Evolutionary conservation across 2,888 invertebrate genomes (phyloP), one percentile per base, ranked within the genome.

Genomic region (Cryptocheilus praepositus): DNA sequence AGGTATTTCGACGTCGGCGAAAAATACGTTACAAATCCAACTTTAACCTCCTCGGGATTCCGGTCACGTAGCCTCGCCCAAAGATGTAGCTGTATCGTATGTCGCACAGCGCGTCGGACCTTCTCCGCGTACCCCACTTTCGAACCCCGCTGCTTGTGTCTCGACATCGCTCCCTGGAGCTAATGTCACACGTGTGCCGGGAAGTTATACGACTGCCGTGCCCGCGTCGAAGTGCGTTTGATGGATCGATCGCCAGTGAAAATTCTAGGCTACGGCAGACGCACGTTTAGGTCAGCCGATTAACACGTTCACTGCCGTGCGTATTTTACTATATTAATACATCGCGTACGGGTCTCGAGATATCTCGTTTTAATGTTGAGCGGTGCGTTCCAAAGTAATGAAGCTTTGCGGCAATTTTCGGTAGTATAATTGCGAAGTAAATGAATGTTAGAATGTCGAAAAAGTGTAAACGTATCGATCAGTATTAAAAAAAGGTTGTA

Each of bases 1-100:
- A 81, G 84, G 80, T 85, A 83, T 83, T 83, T 81, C 81, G 81
- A 82, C 83, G 81, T 84, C 77, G 80, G 76, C 80, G 81, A 84
- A 85, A 87, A 87, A 87, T 86, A 87, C 86, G 85, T 85, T 86
- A 86, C 87, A 87, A 87, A 86, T 87, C 85, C 84, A 85, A 86
- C 84, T 86, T 84, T 83, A 86, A 87, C 82, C 81, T 77, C 77
- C 71, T 79, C 68, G 72, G 70, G 71, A 87, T 87, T 86, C 88
- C 80, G 80, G 82, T 85, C 88, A 88, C 88, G 87, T 86, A 86
- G 71, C 80, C 71, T 78, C 80, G 79, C 77, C 79, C 82, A 79
- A 83, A 87, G 85, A 87, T 87, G 86, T 88, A 83, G 83, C 83
- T 85, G 77, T 77, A 77, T 80, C 80, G 75, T 79, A 84, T 83